Evolutionary conservation across 1,140 invertebrate genomes (phyloP).

Genomic region (Lepidurus couesii): DNA sequence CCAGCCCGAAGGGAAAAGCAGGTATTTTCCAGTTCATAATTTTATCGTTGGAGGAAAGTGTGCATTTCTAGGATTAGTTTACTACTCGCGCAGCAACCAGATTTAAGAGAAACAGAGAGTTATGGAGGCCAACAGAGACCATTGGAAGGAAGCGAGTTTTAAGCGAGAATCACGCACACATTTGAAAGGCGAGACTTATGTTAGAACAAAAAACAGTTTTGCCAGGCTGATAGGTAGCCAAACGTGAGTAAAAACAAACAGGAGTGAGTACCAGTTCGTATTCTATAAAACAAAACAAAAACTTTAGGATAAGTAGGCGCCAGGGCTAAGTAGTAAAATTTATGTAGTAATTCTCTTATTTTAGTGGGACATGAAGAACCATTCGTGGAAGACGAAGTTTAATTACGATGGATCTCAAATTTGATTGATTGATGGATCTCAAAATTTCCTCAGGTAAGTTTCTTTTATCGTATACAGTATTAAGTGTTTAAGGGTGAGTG

Average conservation of each 20-base stretch:
- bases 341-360: neutral
- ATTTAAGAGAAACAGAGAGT: neutral
- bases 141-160: neutral
- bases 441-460: no score
- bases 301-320: neutral
- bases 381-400: neutral
- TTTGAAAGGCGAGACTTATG: neutral
- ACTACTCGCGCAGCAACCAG: neutral
- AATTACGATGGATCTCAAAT: neutral
- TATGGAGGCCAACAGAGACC: neutral
- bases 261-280: slow-evolving; percentile 2
- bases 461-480: no score
- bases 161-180: neutral
- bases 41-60: neutral
- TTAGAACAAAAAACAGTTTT: neutral
- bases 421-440: no score
- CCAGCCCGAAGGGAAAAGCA: neutral
- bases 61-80: neutral
- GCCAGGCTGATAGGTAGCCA: slow-evolving; percentile 12
- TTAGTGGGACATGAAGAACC: neutral
- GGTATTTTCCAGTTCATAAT: neutral
- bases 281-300: neutral
- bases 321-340: neutral
- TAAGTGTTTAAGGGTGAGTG: no score
- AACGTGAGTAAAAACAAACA: neutral